Evolutionary conservation across 2,113 vertebrate species (phyloP).

Genomic region (Stercorarius parasiticus): DNA sequence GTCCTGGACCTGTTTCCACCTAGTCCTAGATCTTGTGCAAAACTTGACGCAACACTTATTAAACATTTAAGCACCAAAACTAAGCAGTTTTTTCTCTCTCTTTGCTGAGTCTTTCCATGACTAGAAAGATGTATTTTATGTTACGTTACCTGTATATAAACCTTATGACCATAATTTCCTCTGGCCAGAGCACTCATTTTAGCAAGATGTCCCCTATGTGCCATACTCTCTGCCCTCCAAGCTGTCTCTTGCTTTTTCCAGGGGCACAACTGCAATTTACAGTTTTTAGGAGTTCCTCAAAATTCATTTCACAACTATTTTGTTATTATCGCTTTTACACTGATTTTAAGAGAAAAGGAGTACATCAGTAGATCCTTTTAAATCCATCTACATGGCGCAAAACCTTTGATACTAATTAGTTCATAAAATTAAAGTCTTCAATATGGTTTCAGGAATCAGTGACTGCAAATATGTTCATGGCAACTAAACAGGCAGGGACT

Average conservation of each 20-base stretch:
- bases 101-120: not conserved
- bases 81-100: not conserved
- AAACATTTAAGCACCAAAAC: not conserved
- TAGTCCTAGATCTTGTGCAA: not conserved
- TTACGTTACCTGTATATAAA: not conserved
- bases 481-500: not conserved
- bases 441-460: not conserved
- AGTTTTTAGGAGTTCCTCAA: not conserved
- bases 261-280: not conserved
- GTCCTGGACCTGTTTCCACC: not conserved
- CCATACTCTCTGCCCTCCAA: not conserved
- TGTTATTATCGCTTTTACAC: not conserved
- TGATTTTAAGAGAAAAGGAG: not conserved
- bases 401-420: not conserved
- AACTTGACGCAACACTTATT: not conserved
- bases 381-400: not conserved
- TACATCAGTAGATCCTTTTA: not conserved
- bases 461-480: accelerated
- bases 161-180: not conserved
- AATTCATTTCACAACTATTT: not conserved
- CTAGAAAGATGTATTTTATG: not conserved
- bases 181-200: not conserved
- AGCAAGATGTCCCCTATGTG: not conserved
- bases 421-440: not conserved
- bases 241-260: not conserved